Base-by-base conservation (phyloP, 2,888 invertebrate genomes). In the Mimachlamys varia region DNA sequence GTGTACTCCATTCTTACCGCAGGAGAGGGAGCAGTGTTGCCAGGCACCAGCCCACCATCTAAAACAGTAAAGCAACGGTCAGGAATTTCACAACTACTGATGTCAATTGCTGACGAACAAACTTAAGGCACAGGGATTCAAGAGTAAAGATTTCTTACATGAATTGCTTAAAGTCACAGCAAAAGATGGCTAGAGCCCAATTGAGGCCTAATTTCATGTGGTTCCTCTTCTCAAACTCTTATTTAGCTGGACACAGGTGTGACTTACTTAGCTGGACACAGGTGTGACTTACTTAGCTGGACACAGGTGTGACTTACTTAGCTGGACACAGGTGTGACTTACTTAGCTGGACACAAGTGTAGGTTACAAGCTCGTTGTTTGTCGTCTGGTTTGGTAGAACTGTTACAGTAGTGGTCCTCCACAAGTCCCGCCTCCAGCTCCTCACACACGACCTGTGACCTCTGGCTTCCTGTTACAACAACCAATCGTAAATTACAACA, bases 1-100 rank as follows among this genome's bases (percentile, higher is more conserved):
- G 88, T 96, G 96, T 17, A 94, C 92, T 1, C 97, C 97, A 37
- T 94, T 94, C 10, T 95, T 94, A 15, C 97, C 97, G 95, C 98
- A 98, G 0, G 98, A 98, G 0, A 97, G 97, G 10, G 98, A 97
- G 96, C 99, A 99, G 91, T 98, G 97, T 95, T 98, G 98, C 99
- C 99, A 99, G 0, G 98, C 98, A 0, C 98, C 98, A 44, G 98
- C 97, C 98, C 98, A 98, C 98, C 98, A 99, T 95, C 98, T 98
- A 90, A 0, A 89, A 88, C 62, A 58, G 90, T 10, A 27, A 55
- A 89, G 38, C 0, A 27, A n/a, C 50, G 37, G 33, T 38, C 38
- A 62, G n/a, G n/a, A n/a, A 13, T n/a, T n/a, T 2, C 2, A 62
- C 62, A 62, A n/a, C 10, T 5, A n/a, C n/a, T n/a, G n/a, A n/a